Base-by-base conservation (phyloP, 2,888 invertebrate species). In the Barypeithes pellucidus region DNA sequence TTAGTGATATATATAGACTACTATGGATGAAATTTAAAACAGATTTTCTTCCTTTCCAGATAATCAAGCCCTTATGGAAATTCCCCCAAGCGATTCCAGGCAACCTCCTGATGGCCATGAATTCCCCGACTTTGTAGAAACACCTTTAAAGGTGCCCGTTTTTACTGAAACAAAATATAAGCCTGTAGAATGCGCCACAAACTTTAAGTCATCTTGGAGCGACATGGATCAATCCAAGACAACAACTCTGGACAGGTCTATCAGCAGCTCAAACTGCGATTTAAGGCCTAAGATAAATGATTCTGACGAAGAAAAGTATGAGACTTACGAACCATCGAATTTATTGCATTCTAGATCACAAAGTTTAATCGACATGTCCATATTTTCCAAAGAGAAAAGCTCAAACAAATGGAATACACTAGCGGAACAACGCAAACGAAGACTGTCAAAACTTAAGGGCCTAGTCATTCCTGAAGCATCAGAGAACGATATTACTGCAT, bases 81-180 rank as follows among this genome's bases (percentile, higher is more conserved):
- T 86, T 80, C 88, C 87, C 78, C 82, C 90, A 65, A 89, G 89
- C 79, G 91, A 91, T 82, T 92, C 92, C 61, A 89, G 94, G 80
- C 91, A 93, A 84, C 94, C 94, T 77, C 94, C 94, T 50, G 94
- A 94, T 85, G 94, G 94, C 80, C 93, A 94, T 85, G 94, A 94
- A 85, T 94, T 94, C 84, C 94, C 94, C 57, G 91, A 91, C 80
- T 91, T 89, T 79, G 88, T 91, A 80, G 93, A 93, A 83, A 87
- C 87, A 80, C 52, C 70, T n/a, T 36, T 60, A 39, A 57, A 47
- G 20, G 43, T 45, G 11, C 60, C 57, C 36, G 70, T 72, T 63
- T 76, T 76, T 65, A 52, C 72, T 45, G 68, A 77, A 60, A 24
- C 52, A 2, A 61, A 63, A 24, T 60, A 50, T 45, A 20, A 20